Conservation (phyloP, 2,888 invertebrate species). For the Leptopilina syphax region DNA sequence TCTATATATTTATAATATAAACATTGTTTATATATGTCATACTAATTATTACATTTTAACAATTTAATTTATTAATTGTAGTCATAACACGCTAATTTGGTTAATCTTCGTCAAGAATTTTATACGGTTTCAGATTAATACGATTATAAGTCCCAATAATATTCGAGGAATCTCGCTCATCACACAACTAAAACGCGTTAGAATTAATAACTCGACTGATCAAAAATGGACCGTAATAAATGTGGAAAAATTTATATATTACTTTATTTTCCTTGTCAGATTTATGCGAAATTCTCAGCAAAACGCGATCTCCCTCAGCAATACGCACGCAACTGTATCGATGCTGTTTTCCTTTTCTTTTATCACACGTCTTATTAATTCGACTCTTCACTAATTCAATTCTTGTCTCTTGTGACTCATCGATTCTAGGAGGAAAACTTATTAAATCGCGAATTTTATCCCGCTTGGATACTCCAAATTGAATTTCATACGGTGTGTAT, state of each 20-base stretch:
- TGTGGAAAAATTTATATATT: not conserved
- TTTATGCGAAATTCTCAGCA: conserved; percentile 18
- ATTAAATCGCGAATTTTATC: conserved; percentile 12
- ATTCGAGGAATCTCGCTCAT: not conserved
- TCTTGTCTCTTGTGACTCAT: not conserved
- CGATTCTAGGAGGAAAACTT: conserved; percentile 11
- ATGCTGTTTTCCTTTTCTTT: not conserved
- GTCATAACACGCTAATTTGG: conserved; percentile 8
- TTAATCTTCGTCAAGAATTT: not conserved
- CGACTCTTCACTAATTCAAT: not conserved
- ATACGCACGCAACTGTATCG: not conserved
- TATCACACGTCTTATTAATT: not conserved
- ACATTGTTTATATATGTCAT: not conserved
- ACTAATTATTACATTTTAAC: not conserved
- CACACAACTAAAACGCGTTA: not conserved
- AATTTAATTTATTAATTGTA: not conserved
- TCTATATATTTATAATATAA: too few relatives aligned
- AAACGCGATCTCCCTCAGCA: conserved; percentile 11
- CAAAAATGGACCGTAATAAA: not conserved
- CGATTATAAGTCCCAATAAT: not conserved
- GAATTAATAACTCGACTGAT: not conserved
- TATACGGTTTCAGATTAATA: not conserved
- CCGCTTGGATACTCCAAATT: not conserved
- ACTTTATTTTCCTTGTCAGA: conserved; percentile 17
- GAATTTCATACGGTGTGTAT: conserved; percentile 15